These are phyloP conservation scores for Tokudaia tokunoshimensis DNA, from an alignment of 2,797 vertebrate species.

Conservation along the genomic window DNA sequence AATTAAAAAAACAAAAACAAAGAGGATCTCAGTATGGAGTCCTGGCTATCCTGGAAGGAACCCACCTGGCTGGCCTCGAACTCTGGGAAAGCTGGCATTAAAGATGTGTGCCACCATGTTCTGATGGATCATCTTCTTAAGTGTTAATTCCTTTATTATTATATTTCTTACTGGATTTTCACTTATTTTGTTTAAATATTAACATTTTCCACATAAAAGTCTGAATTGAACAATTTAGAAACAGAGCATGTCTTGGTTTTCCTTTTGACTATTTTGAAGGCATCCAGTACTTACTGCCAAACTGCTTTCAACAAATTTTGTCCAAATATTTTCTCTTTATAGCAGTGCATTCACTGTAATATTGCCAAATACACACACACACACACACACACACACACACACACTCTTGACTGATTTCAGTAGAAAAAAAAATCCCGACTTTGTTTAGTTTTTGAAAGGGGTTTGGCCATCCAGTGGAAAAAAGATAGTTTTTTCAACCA, in stretches of 20 bases:
- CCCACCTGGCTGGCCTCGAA: neutral
- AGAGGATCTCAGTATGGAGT: neutral
- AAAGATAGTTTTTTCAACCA: too few relatives aligned
- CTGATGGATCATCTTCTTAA: slow-evolving; percentile 28
- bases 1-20: neutral
- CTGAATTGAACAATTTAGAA: neutral
- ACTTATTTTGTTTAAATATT: neutral
- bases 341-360: neutral
- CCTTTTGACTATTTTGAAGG: slow-evolving; percentile 51
- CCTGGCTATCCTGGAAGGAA: neutral
- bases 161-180: neutral
- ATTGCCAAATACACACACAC: neutral
- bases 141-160: neutral
- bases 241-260: slow-evolving; percentile 9
- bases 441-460: neutral
- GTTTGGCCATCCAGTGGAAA: too few relatives aligned
- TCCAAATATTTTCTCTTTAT: slow-evolving; percentile 23
- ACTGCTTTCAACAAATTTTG: slow-evolving; percentile 47
- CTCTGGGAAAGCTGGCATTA: neutral
- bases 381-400: neutral
- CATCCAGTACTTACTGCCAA: neutral
- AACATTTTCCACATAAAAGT: neutral
- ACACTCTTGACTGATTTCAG: slow-evolving; percentile 3
- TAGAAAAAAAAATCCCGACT: neutral
- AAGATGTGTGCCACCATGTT: neutral